Percentiles rank a stretch among this genome's conserved stretches.
Evolutionary conservation across 1,140 invertebrate species (phyloP).

Genomic region (Drosophila virilis): DNA sequence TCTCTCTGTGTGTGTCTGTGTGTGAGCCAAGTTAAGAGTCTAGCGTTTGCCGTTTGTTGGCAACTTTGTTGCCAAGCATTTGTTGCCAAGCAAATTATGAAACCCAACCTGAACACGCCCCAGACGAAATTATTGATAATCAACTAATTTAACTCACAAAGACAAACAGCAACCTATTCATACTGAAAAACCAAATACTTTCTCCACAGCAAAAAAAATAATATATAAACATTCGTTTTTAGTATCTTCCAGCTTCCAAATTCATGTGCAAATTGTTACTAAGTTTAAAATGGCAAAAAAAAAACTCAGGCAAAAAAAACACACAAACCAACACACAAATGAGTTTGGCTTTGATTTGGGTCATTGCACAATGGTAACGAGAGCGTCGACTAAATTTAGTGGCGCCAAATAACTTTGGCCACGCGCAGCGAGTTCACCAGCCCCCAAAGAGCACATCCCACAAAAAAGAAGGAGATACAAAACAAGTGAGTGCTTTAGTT

Average conservation of each 20-base stretch:
- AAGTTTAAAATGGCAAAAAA: constrained; percentile 44
- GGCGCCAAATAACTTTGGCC: constrained; percentile 38
- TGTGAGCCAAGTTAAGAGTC: constrained; percentile 11
- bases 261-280: constrained; percentile 71
- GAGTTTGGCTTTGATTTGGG: constrained; percentile 75
- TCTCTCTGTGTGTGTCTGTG: constrained; percentile 18
- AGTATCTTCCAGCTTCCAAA: constrained; percentile 41
- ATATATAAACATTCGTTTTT: constrained; percentile 26
- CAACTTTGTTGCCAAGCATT: constrained; percentile 61
- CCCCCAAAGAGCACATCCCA: constrained; percentile 16
- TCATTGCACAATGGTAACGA: constrained; percentile 81
- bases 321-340: constrained; percentile 21
- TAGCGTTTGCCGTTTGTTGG: constrained; percentile 33
- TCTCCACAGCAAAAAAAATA: constrained; percentile 50
- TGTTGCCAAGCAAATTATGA: constrained; percentile 65
- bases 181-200: constrained; percentile 52
- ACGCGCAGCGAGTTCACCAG: constrained; percentile 35
- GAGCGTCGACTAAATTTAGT: constrained; percentile 74
- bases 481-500: too few species aligned
- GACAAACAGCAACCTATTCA: constrained; percentile 8
- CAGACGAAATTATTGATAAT: constrained; percentile 38
- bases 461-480: neutral
- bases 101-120: constrained; percentile 47
- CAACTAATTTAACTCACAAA: constrained; percentile 24
- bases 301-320: constrained; percentile 33